Evolutionary conservation across 2,797 vertebrate species (phyloP).

Genomic region (Arrhamphus sclerolepis): DNA sequence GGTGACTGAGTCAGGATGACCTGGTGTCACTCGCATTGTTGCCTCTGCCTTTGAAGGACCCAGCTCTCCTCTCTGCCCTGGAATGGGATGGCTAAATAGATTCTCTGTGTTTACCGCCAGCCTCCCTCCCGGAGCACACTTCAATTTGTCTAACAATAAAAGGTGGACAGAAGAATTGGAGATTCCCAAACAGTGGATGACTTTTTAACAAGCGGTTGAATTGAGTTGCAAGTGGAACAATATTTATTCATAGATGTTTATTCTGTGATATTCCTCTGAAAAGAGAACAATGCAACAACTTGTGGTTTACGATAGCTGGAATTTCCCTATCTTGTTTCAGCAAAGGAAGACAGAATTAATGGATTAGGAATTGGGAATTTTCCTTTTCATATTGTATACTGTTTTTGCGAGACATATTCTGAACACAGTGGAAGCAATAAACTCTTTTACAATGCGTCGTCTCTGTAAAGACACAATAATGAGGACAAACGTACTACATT

Average conservation of each 20-base stretch:
- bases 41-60: constrained; percentile 93
- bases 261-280: constrained; percentile 73
- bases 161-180: constrained; percentile 85
- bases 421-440: not conserved
- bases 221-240: constrained; percentile 85
- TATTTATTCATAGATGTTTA: constrained; percentile 84
- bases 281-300: constrained; percentile 77
- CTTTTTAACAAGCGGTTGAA: constrained; percentile 96
- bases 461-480: constrained; percentile 1
- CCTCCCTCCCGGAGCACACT: constrained; percentile 88
- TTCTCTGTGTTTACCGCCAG: constrained; percentile 88
- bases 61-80: constrained; percentile 87
- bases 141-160: constrained; percentile 98
- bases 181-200: constrained; percentile 90
- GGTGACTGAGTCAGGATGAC: constrained; percentile 93
- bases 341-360: constrained; percentile 7
- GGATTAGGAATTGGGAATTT: constrained; percentile 11
- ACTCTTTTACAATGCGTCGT: constrained; percentile 7
- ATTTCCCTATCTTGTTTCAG: constrained; percentile 7
- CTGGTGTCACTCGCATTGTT: constrained; percentile 97
- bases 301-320: constrained; percentile 9
- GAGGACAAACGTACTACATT: not conserved
- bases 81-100: constrained; percentile 95
- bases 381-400: not conserved
- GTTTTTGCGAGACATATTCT: not conserved